phyloP scores from a whole-genome alignment of 1,140 invertebrate genomes.

The Nephotettix cincticeps region DNA sequence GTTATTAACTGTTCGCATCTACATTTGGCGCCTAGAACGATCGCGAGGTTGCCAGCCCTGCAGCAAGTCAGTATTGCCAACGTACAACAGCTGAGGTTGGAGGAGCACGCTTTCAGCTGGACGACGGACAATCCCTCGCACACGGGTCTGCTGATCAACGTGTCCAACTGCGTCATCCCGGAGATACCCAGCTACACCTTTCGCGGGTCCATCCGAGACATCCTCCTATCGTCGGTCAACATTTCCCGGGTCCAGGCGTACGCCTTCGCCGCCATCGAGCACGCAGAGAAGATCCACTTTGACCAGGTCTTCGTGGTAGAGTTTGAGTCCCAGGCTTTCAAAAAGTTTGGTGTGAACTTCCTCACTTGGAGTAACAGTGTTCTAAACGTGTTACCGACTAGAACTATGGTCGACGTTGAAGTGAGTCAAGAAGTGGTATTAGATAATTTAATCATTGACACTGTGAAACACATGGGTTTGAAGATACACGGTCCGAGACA shows the following conservation, averaged over 20 bases:
- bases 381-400: slow-evolving; percentile 58
- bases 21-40: slow-evolving; percentile 8
- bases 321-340: slow-evolving; percentile 71
- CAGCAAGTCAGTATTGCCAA: slow-evolving; percentile 52
- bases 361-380: slow-evolving; percentile 55
- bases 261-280: slow-evolving; percentile 67
- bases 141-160: slow-evolving; percentile 43
- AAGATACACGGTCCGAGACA: slow-evolving; percentile 57
- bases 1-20: slow-evolving; percentile 36
- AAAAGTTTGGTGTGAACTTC: slow-evolving; percentile 65
- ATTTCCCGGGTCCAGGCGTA: slow-evolving; percentile 65
- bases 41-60: slow-evolving; percentile 46
- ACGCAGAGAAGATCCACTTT: slow-evolving; percentile 54
- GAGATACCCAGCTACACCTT: slow-evolving; percentile 66
- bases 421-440: slow-evolving; percentile 61
- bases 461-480: slow-evolving; percentile 54
- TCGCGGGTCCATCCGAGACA: slow-evolving; percentile 65
- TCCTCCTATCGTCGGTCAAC: slow-evolving; percentile 59
- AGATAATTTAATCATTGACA: slow-evolving; percentile 49
- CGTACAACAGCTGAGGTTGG: slow-evolving; percentile 51
- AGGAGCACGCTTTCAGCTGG: slow-evolving; percentile 42
- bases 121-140: slow-evolving; percentile 44
- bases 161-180: slow-evolving; percentile 52
- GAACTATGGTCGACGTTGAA: slow-evolving; percentile 68
- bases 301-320: slow-evolving; percentile 55